Base-by-base conservation (phyloP, 1,140 invertebrate species). In the Ceratitis capitata region DNA sequence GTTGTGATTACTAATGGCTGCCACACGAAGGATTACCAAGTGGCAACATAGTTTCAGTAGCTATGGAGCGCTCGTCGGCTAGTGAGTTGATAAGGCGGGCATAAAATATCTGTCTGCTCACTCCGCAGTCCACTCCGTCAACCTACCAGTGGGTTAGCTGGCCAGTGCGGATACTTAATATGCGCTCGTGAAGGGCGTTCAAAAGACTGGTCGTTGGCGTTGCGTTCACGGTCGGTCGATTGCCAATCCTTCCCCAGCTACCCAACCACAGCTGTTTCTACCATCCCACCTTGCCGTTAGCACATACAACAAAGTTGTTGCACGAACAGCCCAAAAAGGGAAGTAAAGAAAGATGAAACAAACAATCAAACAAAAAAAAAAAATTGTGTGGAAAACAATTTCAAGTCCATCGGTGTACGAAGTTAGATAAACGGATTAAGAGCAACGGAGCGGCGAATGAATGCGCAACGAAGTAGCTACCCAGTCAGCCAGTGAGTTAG, bases 401-500 rank as follows among this genome's bases (percentile, higher is more conserved):
- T 89, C 89, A 89, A 91, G 90, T 90, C 90, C 90, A 91, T 87
- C 89, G 89, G 90, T 91, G 90, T 91, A 91, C 90, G 90, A 91
- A 91, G 89, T 89, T 91, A 90, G 90, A 91, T 91, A 91, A 91
- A 91, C 90, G 90, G 90, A 91, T 91, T 91, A 91, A 90, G 89
- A 84, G 82, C 82, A 83, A 83, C 82, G 26, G 14, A 83, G 49
- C 82, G 69, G 35, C 45, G 69, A 78, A 78, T 78, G 69, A 78
- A 78, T 78, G 35, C 69, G 69, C 35, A 78, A 45, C 39, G 69
- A 23, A 23, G 19, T 39, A 45, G 69, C 69, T 78, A 45, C 39
- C 39, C 69, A 16, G 61, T 35, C 29, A 45, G 69, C 39, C 69
- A 78, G 69, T 2, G n/a, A 45, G 69, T 9, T 19, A 78, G 61